Conservation (phyloP, 2,113 vertebrate genomes). For the Festucalex cinctus region DNA sequence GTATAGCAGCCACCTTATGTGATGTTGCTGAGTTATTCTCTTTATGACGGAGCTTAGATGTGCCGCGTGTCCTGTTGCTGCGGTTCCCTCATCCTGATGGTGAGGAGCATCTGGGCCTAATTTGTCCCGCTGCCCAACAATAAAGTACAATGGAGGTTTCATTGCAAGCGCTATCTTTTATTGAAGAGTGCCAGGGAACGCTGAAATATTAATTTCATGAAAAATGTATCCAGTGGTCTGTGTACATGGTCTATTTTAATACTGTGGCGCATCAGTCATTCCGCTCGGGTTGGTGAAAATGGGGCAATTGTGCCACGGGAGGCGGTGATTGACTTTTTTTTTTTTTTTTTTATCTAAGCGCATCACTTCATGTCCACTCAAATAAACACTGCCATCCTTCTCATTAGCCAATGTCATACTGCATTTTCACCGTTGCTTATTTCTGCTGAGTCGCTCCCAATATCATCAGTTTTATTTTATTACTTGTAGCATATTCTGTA, state of each 20-base stretch:
- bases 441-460: constrained; percentile 4
- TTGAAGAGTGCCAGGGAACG: constrained; percentile 64
- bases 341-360: constrained; percentile 51
- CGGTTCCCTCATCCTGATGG: constrained; percentile 37
- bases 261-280: constrained; percentile 68
- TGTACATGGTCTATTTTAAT: constrained; percentile 75
- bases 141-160: constrained; percentile 63
- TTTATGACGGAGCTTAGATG: constrained; percentile 51
- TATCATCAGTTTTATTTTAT: not conserved
- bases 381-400: constrained; percentile 13
- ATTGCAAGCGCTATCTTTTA: constrained; percentile 71
- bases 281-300: constrained; percentile 52
- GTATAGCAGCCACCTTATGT: constrained; percentile 57
- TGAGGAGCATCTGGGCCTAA: constrained; percentile 47
- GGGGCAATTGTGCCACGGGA: constrained; percentile 60
- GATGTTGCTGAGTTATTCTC: constrained; percentile 57
- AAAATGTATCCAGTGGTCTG: constrained; percentile 70
- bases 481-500: not conserved
- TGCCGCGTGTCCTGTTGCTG: constrained; percentile 29
- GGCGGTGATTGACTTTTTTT: constrained; percentile 50
- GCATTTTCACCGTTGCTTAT: constrained; percentile 24
- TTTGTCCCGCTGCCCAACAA: constrained; percentile 47
- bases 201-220: constrained; percentile 77
- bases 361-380: constrained; percentile 50
- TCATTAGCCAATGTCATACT: not conserved